phyloP scores from a whole-genome alignment of 2,888 invertebrate genomes.

The Nomada flava region DNA sequence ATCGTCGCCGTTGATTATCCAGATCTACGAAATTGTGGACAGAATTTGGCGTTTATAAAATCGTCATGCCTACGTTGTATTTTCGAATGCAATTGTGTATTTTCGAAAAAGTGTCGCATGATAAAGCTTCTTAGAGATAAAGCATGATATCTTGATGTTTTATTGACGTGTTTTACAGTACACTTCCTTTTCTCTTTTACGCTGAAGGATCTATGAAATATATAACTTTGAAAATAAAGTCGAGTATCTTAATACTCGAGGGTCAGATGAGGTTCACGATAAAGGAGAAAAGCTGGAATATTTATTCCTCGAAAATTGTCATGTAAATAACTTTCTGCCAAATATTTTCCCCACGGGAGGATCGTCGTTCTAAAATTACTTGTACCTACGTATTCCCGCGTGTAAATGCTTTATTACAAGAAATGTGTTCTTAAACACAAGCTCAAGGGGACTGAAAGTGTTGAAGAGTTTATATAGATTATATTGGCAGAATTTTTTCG shows the following conservation, averaged over 20 bases:
- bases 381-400: not conserved
- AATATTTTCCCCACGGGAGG: not conserved
- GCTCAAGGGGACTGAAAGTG: not conserved
- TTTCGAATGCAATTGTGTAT: too few species aligned
- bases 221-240: constrained; percentile 8
- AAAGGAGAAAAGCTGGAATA: not conserved
- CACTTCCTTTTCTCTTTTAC: not conserved
- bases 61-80: too few species aligned
- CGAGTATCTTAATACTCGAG: not conserved
- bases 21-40: too few species aligned
- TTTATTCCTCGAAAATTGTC: not conserved
- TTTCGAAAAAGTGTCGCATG: not conserved
- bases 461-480: not conserved
- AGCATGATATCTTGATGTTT: not conserved
- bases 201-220: not conserved
- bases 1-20: not conserved
- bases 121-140: not conserved
- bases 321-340: constrained; percentile 15
- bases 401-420: not conserved
- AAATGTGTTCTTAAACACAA: not conserved
- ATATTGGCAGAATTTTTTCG: not conserved
- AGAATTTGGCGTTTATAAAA: too few species aligned
- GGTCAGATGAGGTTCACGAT: constrained; percentile 17
- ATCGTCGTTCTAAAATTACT: not conserved
- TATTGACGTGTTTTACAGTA: not conserved